Evolutionary conservation across 2,888 invertebrate genomes (phyloP).

Genomic region (Caradrina kadenii): DNA sequence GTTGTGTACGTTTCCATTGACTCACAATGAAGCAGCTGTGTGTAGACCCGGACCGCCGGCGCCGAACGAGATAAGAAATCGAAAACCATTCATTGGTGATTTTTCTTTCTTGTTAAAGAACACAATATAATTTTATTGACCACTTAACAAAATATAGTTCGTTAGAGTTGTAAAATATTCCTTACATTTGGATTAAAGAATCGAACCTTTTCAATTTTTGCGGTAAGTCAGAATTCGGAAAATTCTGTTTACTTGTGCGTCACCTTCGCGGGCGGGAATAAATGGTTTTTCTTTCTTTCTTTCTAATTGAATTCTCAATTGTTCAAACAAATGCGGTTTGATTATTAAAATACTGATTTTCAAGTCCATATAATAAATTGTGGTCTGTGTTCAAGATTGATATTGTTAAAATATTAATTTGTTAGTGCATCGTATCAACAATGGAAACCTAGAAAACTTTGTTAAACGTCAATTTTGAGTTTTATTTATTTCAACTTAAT

Average conservation of each 20-base stretch:
- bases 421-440: slow-evolving; percentile 24
- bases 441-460: slow-evolving; percentile 35
- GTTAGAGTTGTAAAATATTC: neutral
- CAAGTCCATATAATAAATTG: too few relatives aligned
- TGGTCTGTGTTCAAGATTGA: neutral
- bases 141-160: too few relatives aligned
- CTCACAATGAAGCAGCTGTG: slow-evolving; percentile 43
- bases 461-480: slow-evolving; percentile 22
- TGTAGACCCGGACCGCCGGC: neutral
- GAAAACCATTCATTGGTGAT: neutral
- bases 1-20: slow-evolving; percentile 55
- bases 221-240: neutral
- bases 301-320: too few relatives aligned
- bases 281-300: too few relatives aligned
- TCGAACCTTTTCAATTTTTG: too few relatives aligned
- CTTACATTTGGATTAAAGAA: too few relatives aligned
- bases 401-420: too few relatives aligned
- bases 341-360: too few relatives aligned
- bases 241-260: neutral
- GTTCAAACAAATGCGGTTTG: too few relatives aligned
- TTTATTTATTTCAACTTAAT: neutral
- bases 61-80: neutral
- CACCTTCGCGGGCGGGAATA: too few relatives aligned
- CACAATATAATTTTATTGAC: neutral
- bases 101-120: too few relatives aligned